Evolutionary conservation across 2,888 invertebrate genomes (phyloP).

Genomic region (Crossocerus cetratus): DNA sequence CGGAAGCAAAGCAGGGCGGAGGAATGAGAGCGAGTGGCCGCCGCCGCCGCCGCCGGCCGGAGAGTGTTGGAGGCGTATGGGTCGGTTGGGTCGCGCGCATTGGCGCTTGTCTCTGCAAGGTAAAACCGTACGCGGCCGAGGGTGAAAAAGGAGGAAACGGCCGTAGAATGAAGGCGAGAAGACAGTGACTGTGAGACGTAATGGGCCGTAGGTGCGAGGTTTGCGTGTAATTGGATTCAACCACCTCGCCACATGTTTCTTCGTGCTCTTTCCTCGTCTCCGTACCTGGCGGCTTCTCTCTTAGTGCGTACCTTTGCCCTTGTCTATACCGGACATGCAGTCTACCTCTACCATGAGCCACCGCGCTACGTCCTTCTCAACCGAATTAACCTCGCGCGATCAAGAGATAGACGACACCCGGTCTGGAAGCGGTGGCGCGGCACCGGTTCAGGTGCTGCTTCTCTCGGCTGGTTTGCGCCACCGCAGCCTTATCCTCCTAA

Average conservation of each 20-base stretch:
- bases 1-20: conserved; percentile 38
- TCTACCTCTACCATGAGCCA: conserved; percentile 28
- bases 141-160: conserved; percentile 20
- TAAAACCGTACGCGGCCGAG: conserved; percentile 3
- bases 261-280: conserved; percentile 45
- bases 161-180: conserved; percentile 16
- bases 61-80: conserved; percentile 15
- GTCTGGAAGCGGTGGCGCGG: conserved; percentile 14
- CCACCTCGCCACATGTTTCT: conserved; percentile 60
- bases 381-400: conserved; percentile 64
- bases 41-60: conserved; percentile 44
- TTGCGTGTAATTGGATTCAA: conserved; percentile 74
- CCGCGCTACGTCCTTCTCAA: conserved; percentile 47
- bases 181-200: conserved; percentile 55
- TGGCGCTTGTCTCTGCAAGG: neutral
- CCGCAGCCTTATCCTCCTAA: conserved; percentile 63
- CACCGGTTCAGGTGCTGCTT: conserved; percentile 14
- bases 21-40: conserved; percentile 48
- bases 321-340: conserved; percentile 28
- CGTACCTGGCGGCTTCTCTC: conserved; percentile 29
- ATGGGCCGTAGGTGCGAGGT: conserved; percentile 71
- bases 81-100: conserved; percentile 16
- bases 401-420: conserved; percentile 56
- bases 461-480: conserved; percentile 40
- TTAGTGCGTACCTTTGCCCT: neutral